phyloP scores from a whole-genome alignment of 2,888 invertebrate species.

The Seladonia tumulorum region DNA sequence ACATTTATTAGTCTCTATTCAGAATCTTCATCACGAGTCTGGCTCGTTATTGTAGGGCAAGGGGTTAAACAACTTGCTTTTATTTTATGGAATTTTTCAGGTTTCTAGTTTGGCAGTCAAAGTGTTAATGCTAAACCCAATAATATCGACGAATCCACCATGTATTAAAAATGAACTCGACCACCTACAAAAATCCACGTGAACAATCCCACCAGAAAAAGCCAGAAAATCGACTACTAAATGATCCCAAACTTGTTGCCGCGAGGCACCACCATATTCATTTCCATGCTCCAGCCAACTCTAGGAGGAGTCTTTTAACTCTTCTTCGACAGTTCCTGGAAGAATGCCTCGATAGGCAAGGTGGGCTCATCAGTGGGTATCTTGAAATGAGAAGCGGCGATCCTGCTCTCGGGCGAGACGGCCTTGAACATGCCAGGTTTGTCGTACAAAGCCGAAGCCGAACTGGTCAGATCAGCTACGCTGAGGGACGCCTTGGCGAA shows the following conservation, averaged over 20 bases:
- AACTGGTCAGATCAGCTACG: constrained; percentile 90
- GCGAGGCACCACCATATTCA: not conserved
- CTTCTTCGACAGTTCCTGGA: constrained; percentile 89
- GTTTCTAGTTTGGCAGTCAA: too few relatives aligned
- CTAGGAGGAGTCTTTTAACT: constrained; percentile 81
- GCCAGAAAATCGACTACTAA: not conserved
- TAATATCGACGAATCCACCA: not conserved
- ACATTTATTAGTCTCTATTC: too few relatives aligned
- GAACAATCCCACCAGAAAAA: not conserved
- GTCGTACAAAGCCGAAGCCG: constrained; percentile 90
- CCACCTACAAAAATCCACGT: not conserved
- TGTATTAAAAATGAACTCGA: not conserved
- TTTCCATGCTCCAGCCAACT: not conserved
- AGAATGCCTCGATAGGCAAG: constrained; percentile 92
- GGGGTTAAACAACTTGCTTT: too few relatives aligned
- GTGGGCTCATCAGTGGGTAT: constrained; percentile 92
- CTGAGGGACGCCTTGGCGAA: constrained; percentile 86
- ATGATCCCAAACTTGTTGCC: not conserved
- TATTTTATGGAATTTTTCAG: too few relatives aligned
- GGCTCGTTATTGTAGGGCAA: too few relatives aligned
- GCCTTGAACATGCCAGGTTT: constrained; percentile 90
- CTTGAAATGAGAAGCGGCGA: constrained; percentile 89
- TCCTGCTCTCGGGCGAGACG: constrained; percentile 87
- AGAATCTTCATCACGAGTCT: too few relatives aligned
- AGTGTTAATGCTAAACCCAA: not conserved